Conservation (phyloP, 2,888 invertebrate genomes). For the Drosophila anomalata region DNA sequence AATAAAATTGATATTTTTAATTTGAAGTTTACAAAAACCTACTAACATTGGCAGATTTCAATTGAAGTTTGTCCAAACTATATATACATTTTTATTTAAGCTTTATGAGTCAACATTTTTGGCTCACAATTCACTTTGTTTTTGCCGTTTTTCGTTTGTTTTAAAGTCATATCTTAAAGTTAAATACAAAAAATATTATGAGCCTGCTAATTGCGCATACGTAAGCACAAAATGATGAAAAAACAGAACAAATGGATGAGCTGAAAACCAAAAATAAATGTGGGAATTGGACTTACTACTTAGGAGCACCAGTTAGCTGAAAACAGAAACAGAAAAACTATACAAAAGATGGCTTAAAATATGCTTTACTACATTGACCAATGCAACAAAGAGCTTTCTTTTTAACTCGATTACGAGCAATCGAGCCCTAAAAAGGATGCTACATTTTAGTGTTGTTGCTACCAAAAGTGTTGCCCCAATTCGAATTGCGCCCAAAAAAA, state of each 20-base stretch:
- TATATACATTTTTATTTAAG: conserved; percentile 1
- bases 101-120: neutral
- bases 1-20: conserved; percentile 18
- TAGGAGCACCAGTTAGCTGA: conserved; percentile 6
- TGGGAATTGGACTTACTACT: conserved; percentile 26
- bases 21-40: conserved; percentile 4
- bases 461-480: conserved; percentile 54
- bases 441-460: conserved; percentile 68
- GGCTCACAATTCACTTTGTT: neutral
- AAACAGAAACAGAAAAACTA: conserved; percentile 53
- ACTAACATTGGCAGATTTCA: conserved; percentile 19
- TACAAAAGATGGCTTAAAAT: conserved; percentile 84
- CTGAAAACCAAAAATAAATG: conserved; percentile 9
- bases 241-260: conserved; percentile 41
- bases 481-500: conserved; percentile 51
- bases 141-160: conserved; percentile 8
- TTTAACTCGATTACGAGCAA: conserved; percentile 64
- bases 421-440: conserved; percentile 71
- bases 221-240: conserved; percentile 63
- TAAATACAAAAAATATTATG: conserved; percentile 14
- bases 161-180: neutral
- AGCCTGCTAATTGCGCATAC: conserved; percentile 62
- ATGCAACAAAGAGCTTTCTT: conserved; percentile 79
- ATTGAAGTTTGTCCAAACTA: conserved; percentile 13
- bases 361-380: conserved; percentile 83